Percentiles rank a stretch among this genome's conserved stretches.
phyloP scores from a whole-genome alignment of 2,113 vertebrate species.

The Corapipo altera region DNA sequence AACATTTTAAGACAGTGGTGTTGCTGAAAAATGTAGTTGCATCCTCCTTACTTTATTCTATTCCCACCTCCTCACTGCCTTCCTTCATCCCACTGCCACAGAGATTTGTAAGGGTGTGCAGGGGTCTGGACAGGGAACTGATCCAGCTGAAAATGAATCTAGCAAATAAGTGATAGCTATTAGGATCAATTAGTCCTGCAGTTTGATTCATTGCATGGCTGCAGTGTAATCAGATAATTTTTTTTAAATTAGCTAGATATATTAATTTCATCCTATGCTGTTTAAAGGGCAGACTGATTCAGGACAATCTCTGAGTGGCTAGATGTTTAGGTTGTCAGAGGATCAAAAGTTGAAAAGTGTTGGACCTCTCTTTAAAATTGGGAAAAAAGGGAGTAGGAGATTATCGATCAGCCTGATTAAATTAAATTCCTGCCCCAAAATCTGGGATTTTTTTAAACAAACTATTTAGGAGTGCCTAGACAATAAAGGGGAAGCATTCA shows the following conservation, averaged over 20 bases:
- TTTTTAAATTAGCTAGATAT: not conserved
- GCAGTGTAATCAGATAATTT: not conserved
- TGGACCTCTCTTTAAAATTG: not conserved
- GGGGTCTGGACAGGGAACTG: not conserved
- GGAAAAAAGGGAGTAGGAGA: not conserved
- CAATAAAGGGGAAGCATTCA: not conserved
- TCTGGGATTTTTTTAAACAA: not conserved
- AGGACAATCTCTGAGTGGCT: not conserved
- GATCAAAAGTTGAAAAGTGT: not conserved
- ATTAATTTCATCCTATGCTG: not conserved
- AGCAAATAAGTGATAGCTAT: not conserved
- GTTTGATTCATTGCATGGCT: not conserved
- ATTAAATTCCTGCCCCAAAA: not conserved
- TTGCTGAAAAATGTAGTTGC: not conserved
- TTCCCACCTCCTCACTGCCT: not conserved
- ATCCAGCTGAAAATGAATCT: not conserved
- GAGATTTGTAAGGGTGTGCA: accelerated
- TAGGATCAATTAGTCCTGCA: not conserved
- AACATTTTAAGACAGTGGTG: accelerated
- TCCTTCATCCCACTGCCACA: not conserved
- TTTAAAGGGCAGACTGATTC: not conserved
- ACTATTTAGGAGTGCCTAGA: not conserved
- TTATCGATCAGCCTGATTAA: not conserved
- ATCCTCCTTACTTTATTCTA: not conserved
- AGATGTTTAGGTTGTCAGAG: not conserved